Percentiles rank a stretch among this genome's conserved stretches.
Evolutionary conservation across 2,888 invertebrate species (phyloP).

Genomic region (Amblyteles armatorius): DNA sequence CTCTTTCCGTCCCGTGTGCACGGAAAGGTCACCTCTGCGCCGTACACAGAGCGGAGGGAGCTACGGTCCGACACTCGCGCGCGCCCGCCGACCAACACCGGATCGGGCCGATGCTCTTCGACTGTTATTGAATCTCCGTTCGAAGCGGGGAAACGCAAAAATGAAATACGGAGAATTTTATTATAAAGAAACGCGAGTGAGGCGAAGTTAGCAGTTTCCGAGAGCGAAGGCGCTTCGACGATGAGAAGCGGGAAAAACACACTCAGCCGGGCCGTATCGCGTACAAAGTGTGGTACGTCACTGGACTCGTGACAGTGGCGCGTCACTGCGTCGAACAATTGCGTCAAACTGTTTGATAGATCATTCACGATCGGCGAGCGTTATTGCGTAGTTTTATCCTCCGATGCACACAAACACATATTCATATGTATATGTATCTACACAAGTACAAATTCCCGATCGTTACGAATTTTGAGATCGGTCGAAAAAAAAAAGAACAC

Average conservation of each 20-base stretch:
- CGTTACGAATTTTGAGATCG: neutral
- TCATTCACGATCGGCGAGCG: constrained; percentile 39
- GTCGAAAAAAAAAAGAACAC: neutral
- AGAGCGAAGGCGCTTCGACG: neutral
- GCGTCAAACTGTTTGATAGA: constrained; percentile 58
- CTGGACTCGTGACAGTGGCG: constrained; percentile 62
- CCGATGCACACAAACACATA: neutral
- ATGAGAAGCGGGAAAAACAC: constrained; percentile 40
- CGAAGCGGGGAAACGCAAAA: constrained; percentile 14
- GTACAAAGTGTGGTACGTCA: constrained; percentile 50
- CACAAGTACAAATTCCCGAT: neutral
- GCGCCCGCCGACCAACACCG: constrained; percentile 13
- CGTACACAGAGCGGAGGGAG: constrained; percentile 13
- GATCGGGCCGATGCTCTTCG: constrained; percentile 35
- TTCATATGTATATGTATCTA: neutral
- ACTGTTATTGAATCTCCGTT: constrained; percentile 21
- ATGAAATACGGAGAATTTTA: constrained; percentile 5
- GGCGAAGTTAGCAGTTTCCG: neutral
- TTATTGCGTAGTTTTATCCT: constrained; percentile 28
- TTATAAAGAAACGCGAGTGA: neutral
- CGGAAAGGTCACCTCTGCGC: constrained; percentile 70
- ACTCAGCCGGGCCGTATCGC: constrained; percentile 28
- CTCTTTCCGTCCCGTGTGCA: constrained; percentile 30
- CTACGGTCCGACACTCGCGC: neutral
- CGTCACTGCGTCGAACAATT: constrained; percentile 64